Base-by-base conservation (phyloP, 2,113 vertebrate species). In the Chaetorhynchus papuensis region DNA sequence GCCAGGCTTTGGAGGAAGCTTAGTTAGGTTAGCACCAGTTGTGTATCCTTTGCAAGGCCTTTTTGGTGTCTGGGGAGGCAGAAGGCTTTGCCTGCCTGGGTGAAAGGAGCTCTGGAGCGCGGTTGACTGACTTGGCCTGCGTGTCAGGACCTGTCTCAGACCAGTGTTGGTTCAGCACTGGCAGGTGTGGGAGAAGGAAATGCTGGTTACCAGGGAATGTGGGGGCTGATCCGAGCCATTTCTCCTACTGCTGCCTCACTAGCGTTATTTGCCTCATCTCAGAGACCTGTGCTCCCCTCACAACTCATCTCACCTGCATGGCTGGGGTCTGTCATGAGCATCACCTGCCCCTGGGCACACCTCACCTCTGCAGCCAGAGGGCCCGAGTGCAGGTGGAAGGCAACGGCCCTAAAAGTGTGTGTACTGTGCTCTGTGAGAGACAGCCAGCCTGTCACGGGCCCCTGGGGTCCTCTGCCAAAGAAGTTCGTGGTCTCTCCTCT, bases 391-490 rank as follows among this genome's bases (percentile, higher is more conserved):
- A 3, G 52, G 13, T 17, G 22, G n/a, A 41, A 49, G 39, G n/a
- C 26, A 44, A 1, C 1, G 2, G 26, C 28, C 60, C 45, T 65
- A n/a, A 8, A 70, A 78, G 49, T 42, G 15, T 0, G 0, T 30
- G 28, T 84, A 56, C 57, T 78, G 35, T 64, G 45, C 71, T 52
- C 33, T 33, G 28, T 13, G 42, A 45, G 88, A 59, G 63, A 63
- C 63, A 90, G 79, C 79, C 64, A 90, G 79, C 80, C 42, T 83
- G 56, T 83, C 42, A 27, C 1, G 30, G 71, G 63, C 87, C 71
- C 56, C 27, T 64, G 31, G 92, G 92, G 70, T 56, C 71, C 44
- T 93, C 97, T 97, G 97, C 97, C 96, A 96, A 96, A 97, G 96
- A 97, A 97, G 93, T 89, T 90, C 6, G 49, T 92, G 78, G 96